phyloP scores from a whole-genome alignment of 2,797 vertebrate genomes.

The Pempheris klunzingeri region DNA sequence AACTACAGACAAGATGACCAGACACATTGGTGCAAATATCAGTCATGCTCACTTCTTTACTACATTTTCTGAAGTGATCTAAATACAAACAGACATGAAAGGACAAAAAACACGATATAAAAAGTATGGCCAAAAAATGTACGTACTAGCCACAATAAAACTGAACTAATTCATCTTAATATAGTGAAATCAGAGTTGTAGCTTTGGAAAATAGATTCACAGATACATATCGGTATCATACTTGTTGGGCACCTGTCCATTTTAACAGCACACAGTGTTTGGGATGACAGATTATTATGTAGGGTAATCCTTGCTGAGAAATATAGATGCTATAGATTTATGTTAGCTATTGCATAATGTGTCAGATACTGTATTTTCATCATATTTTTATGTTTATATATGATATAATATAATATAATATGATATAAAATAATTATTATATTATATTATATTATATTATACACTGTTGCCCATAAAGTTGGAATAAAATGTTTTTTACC shows the following conservation, averaged over 20 bases:
- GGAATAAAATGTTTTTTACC: no score
- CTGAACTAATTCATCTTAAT: background rate
- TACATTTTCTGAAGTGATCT: no score
- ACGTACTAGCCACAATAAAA: background rate
- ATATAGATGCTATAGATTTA: constrained; percentile 7
- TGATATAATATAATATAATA: no score
- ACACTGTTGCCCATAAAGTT: no score
- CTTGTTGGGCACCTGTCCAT: background rate
- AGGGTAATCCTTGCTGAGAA: constrained; percentile 12
- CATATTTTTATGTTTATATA: no score
- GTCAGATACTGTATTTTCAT: background rate
- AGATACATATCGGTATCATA: background rate
- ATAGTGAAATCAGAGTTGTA: background rate
- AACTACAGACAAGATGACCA: background rate
- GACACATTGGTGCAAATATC: background rate
- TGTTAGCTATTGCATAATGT: constrained; percentile 1
- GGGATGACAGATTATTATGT: constrained; percentile 33
- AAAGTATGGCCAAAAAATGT: background rate
- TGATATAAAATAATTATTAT: no score
- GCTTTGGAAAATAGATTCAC: background rate
- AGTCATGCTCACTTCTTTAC: no score
- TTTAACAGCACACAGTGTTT: constrained; percentile 18
- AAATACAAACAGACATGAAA: no score
- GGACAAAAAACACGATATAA: no score
- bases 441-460: no score